These are phyloP conservation scores for Chiloscyllium punctatum DNA, from an alignment of 2,797 vertebrate genomes.

Conservation along the genomic window DNA sequence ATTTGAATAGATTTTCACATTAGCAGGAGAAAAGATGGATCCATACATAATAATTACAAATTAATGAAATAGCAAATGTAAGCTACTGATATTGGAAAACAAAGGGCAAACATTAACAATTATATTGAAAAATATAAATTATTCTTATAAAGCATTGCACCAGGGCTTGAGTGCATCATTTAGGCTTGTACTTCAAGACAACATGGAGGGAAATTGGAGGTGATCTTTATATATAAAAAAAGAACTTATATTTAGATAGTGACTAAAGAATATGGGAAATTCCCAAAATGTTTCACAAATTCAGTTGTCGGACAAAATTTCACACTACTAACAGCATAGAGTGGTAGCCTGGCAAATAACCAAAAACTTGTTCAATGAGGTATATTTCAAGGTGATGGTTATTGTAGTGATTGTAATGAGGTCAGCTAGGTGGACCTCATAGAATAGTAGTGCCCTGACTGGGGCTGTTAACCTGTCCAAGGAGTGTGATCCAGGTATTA, in stretches of 20 bases:
- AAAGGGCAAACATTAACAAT: constrained; percentile 1
- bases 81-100: not conserved
- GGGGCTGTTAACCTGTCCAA: too few species aligned
- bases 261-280: not conserved
- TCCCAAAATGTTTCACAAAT: not conserved
- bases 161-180: not conserved
- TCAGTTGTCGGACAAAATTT: not conserved
- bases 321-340: not conserved
- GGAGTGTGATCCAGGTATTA: too few species aligned
- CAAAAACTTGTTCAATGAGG: not conserved
- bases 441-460: too few species aligned
- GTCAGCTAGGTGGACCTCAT: too few species aligned
- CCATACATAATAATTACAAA: not conserved
- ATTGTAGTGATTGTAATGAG: too few species aligned
- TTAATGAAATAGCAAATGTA: not conserved
- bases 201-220: not conserved
- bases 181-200: not conserved
- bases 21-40: not conserved
- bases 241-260: not conserved
- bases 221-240: not conserved
- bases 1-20: not conserved
- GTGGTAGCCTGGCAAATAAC: not conserved
- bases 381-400: not conserved
- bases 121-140: not conserved
- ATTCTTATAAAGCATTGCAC: not conserved